These are phyloP conservation scores for Antechinus flavipes DNA, from an alignment of 2,113 vertebrate genomes.

Conservation along the genomic window DNA sequence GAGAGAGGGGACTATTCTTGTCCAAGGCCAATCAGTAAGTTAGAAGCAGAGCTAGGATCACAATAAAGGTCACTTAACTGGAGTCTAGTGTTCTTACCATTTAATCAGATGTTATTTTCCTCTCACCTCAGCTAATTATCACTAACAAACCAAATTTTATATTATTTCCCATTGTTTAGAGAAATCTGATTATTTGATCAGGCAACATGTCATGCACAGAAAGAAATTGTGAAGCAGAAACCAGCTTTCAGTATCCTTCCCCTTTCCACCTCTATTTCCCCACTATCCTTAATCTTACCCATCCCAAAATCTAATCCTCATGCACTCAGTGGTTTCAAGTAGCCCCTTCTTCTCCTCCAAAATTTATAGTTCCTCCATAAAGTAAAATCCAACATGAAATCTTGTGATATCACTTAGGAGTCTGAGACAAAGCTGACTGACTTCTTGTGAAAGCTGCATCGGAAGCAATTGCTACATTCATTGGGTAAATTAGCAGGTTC, in stretches of 20 bases:
- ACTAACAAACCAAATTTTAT: not conserved
- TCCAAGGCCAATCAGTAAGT: not conserved
- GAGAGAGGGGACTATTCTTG: not conserved
- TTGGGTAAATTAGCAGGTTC: not conserved
- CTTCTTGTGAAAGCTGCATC: not conserved
- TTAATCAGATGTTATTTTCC: not conserved
- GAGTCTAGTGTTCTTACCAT: not conserved
- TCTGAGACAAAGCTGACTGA: not conserved
- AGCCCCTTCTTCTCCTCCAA: not conserved
- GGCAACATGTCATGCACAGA: not conserved
- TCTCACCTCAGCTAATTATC: not conserved
- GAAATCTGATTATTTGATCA: not conserved
- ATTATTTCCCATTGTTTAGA: not conserved
- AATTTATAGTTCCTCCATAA: not conserved
- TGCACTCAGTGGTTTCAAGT: not conserved
- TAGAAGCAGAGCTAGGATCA: not conserved
- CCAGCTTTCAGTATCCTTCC: not conserved
- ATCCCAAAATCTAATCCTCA: not conserved
- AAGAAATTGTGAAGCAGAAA: not conserved
- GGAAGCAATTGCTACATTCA: not conserved
- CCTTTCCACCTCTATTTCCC: not conserved
- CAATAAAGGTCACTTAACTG: not conserved
- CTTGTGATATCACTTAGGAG: not conserved
- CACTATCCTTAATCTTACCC: not conserved
- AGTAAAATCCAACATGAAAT: not conserved